phyloP scores from a whole-genome alignment of 2,888 invertebrate genomes.

The Corythucha ciliata region DNA sequence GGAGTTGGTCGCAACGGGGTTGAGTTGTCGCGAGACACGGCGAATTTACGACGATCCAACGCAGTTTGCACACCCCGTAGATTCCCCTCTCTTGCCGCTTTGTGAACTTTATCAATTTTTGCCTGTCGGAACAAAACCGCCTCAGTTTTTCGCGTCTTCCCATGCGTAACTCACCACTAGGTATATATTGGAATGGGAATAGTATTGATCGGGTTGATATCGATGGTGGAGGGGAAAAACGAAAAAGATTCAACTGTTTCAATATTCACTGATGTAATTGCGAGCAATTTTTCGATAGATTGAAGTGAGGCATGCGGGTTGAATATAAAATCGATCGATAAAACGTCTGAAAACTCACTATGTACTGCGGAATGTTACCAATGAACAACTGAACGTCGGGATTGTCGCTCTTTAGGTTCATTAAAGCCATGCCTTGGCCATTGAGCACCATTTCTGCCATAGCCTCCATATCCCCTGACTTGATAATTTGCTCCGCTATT shows the following conservation, averaged over 20 bases:
- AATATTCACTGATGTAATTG: no score
- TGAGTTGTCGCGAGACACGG: slow-evolving; percentile 72
- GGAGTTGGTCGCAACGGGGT: slow-evolving; percentile 79
- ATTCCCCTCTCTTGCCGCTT: slow-evolving; percentile 75
- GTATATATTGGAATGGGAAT: no score
- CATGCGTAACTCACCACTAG: neutral
- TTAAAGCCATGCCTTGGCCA: slow-evolving; percentile 71
- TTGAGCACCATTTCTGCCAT: slow-evolving; percentile 79
- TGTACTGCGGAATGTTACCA: slow-evolving; percentile 75
- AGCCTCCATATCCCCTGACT: slow-evolving; percentile 76
- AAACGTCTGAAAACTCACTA: slow-evolving; percentile 50
- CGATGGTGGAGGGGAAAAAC: no score
- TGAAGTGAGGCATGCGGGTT: no score
- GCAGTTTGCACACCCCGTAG: slow-evolving; percentile 75
- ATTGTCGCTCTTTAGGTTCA: slow-evolving; percentile 60
- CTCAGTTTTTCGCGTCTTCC: neutral
- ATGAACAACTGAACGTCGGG: slow-evolving; percentile 77
- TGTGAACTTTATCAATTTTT: slow-evolving; percentile 81
- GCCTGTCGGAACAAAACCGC: slow-evolving; percentile 47
- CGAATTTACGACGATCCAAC: slow-evolving; percentile 80
- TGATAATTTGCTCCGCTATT: slow-evolving; percentile 35
- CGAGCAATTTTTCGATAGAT: no score
- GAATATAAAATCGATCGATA: neutral
- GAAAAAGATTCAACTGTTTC: neutral
- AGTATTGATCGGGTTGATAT: no score